phyloP scores from a whole-genome alignment of 2,888 invertebrate species.

The Hymenopus coronatus region DNA sequence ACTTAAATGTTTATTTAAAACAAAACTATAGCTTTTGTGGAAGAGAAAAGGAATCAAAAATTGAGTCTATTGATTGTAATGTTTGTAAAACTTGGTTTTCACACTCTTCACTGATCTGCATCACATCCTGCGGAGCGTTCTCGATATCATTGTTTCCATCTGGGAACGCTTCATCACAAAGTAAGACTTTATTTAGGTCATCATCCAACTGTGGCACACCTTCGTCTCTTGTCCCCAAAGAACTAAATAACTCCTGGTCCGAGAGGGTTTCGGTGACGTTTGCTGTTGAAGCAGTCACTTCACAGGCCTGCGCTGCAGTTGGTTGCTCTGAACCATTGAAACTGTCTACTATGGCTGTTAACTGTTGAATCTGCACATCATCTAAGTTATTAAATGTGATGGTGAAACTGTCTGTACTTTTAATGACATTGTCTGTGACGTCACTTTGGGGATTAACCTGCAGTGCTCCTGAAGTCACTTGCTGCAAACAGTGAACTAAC shows the following conservation, averaged over 20 bases:
- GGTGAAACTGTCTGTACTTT: not conserved
- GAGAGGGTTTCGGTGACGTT: not conserved
- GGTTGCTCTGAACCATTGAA: not conserved
- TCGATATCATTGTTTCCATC: not conserved
- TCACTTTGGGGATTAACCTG: not conserved
- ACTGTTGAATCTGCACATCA: not conserved
- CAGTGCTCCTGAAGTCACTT: not conserved
- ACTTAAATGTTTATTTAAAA: not conserved
- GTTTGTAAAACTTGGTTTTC: not conserved
- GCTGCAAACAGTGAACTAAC: not conserved
- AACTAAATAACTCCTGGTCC: not conserved
- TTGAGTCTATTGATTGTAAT: constrained; percentile 4
- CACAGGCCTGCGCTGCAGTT: not conserved
- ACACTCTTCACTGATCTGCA: not conserved
- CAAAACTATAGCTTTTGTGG: not conserved
- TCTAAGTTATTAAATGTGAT: not conserved
- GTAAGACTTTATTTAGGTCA: not conserved
- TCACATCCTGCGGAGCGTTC: not conserved
- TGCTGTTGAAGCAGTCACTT: not conserved
- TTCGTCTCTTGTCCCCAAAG: not conserved
- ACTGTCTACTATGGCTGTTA: not conserved
- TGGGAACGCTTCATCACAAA: not conserved
- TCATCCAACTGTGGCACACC: not conserved
- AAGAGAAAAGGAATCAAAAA: not conserved
- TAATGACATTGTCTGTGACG: not conserved